Conservation (phyloP, 1,140 invertebrate species). For the Calosoma granatense region DNA sequence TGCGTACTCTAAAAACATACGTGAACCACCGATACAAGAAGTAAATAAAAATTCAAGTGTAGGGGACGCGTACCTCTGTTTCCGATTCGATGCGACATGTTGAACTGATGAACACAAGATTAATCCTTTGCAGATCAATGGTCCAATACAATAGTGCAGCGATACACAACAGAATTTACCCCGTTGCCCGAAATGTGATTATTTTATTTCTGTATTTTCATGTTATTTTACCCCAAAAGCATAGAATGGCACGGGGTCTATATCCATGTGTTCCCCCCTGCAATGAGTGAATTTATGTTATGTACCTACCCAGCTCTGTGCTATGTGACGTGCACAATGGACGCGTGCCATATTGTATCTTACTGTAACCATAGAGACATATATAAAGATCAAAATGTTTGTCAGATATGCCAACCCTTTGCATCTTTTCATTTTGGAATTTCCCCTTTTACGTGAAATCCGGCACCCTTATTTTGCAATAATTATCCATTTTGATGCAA, state of each 20-base stretch:
- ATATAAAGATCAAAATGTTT: slow-evolving; percentile 1
- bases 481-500: slow-evolving; percentile 32
- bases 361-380: slow-evolving; percentile 9
- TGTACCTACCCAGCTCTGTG: neutral
- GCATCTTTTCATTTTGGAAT: slow-evolving; percentile 21
- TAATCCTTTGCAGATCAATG: too few species aligned
- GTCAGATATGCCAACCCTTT: neutral
- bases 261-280: neutral
- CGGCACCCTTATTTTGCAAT: slow-evolving; percentile 31
- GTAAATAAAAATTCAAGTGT: too few species aligned
- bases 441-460: slow-evolving; percentile 32
- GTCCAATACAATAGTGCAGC: too few species aligned
- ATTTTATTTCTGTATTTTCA: neutral
- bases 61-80: too few species aligned
- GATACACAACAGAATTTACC: too few species aligned
- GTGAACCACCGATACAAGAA: too few species aligned
- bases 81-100: too few species aligned
- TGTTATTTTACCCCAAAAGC: neutral
- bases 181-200: too few species aligned
- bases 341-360: slow-evolving; percentile 5
- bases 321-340: slow-evolving; percentile 8
- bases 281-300: slow-evolving; percentile 7
- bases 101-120: too few species aligned
- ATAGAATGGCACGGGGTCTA: neutral
- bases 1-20: too few species aligned